Evolutionary conservation across 2,888 invertebrate species (phyloP).

Genomic region (Dasysyrphus albostriatus): DNA sequence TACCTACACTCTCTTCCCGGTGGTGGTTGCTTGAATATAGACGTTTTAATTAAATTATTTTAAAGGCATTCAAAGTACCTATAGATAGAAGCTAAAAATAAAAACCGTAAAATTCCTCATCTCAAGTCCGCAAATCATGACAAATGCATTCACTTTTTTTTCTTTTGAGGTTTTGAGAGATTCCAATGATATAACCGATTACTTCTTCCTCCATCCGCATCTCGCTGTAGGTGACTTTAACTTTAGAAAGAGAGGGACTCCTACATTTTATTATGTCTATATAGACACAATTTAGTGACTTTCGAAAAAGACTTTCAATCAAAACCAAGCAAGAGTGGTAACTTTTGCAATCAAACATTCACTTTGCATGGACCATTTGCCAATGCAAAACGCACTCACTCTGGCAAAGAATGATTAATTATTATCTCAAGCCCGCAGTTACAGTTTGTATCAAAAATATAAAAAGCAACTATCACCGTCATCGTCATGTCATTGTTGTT

Average conservation of each 20-base stretch:
- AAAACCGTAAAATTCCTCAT: conserved; percentile 42
- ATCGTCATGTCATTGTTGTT: conserved; percentile 3
- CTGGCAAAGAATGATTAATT: conserved; percentile 66
- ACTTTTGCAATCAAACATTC: conserved; percentile 71
- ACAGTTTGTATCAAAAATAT: conserved; percentile 52
- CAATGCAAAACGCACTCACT: conserved; percentile 64
- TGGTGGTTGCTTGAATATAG: not conserved
- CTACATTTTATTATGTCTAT: conserved; percentile 37
- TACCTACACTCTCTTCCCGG: not conserved
- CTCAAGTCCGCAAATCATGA: conserved; percentile 43
- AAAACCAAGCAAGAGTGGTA: conserved; percentile 31
- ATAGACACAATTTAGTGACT: conserved; percentile 29
- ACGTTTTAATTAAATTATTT: conserved; percentile 51
- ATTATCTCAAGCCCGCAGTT: conserved; percentile 59
- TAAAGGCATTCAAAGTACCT: conserved; percentile 34
- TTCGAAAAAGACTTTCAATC: conserved; percentile 71
- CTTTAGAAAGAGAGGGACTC: conserved; percentile 31
- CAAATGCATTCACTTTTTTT: conserved; percentile 71
- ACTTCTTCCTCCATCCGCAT: conserved; percentile 65
- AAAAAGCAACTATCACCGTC: conserved; percentile 65
- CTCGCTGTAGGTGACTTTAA: conserved; percentile 11
- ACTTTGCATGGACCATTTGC: conserved; percentile 74
- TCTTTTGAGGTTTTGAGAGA: conserved; percentile 33
- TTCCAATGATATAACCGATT: conserved; percentile 70
- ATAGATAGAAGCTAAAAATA: not conserved